A percentile compares a stretch with the other conserved stretches of the same genome.
Conservation (phyloP, 2,797 vertebrate genomes). For the Pogoniulus pusillus region DNA sequence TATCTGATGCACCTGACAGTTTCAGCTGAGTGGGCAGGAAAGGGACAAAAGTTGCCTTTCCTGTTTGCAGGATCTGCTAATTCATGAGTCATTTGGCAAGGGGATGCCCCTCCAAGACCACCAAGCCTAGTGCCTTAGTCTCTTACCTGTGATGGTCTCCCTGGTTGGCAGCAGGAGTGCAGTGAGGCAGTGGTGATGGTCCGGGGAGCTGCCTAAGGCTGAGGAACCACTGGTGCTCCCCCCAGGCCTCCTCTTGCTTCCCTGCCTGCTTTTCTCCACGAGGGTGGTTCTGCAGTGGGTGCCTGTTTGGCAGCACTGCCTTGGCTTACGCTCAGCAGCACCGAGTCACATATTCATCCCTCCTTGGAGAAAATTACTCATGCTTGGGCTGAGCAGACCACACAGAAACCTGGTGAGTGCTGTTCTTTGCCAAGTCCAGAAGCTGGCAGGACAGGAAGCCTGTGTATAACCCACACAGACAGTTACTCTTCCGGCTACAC, state of each 20-base stretch:
- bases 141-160: not conserved
- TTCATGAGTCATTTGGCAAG: not conserved
- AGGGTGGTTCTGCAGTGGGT: not conserved
- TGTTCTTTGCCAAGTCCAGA: not conserved
- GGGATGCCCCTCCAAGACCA: not conserved
- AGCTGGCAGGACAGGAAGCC: not conserved
- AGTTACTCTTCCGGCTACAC: not conserved
- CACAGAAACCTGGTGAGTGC: accelerated
- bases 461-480: not conserved
- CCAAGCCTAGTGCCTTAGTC: accelerated
- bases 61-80: not conserved
- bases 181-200: not conserved
- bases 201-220: not conserved
- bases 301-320: not conserved
- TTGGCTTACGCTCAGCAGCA: accelerated
- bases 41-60: not conserved
- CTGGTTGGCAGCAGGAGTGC: not conserved
- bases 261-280: not conserved
- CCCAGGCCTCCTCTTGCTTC: not conserved
- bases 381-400: accelerated
- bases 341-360: not conserved
- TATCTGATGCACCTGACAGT: not conserved
- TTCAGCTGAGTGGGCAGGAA: not conserved
- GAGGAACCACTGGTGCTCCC: accelerated
- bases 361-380: not conserved